These are phyloP conservation scores for Condylostylus longicornis DNA, from an alignment of 1,140 invertebrate species.

Conservation along the genomic window DNA sequence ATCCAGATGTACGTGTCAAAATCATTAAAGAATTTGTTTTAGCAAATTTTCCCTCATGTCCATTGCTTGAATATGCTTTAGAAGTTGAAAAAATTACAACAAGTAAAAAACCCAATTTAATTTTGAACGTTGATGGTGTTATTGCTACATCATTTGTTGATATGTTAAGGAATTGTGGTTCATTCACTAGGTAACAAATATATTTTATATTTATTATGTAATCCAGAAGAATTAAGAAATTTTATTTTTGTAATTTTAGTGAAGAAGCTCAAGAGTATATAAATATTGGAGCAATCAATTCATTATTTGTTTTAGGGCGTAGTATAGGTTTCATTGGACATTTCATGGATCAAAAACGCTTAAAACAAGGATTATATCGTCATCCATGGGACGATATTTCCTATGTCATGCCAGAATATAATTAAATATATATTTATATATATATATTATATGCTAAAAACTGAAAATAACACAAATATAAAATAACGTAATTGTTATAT, in stretches of 20 bases:
- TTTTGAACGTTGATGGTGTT: slow-evolving; percentile 96
- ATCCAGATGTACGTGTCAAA: slow-evolving; percentile 94
- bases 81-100: slow-evolving; percentile 99
- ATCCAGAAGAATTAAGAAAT: neutral
- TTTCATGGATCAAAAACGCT: slow-evolving; percentile 93
- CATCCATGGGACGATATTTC: slow-evolving; percentile 99
- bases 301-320: slow-evolving; percentile 92
- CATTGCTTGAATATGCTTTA: slow-evolving; percentile 85
- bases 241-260: slow-evolving; percentile 33
- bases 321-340: slow-evolving; percentile 99
- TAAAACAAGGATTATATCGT: slow-evolving; percentile 97
- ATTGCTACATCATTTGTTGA: slow-evolving; percentile 97
- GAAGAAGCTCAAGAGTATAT: slow-evolving; percentile 98
- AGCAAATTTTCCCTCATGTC: slow-evolving; percentile 83
- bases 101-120: slow-evolving; percentile 97
- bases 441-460: no score
- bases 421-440: no score
- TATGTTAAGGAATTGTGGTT: slow-evolving; percentile 78
- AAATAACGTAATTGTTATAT: no score
- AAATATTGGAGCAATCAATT: slow-evolving; percentile 95
- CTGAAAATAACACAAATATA: no score
- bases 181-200: slow-evolving; percentile 64
- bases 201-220: neutral
- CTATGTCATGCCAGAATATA: slow-evolving; percentile 65
- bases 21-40: slow-evolving; percentile 93